These are phyloP conservation scores for Capitella teleta DNA, from an alignment of 1,140 invertebrate genomes.

Conservation along the genomic window DNA sequence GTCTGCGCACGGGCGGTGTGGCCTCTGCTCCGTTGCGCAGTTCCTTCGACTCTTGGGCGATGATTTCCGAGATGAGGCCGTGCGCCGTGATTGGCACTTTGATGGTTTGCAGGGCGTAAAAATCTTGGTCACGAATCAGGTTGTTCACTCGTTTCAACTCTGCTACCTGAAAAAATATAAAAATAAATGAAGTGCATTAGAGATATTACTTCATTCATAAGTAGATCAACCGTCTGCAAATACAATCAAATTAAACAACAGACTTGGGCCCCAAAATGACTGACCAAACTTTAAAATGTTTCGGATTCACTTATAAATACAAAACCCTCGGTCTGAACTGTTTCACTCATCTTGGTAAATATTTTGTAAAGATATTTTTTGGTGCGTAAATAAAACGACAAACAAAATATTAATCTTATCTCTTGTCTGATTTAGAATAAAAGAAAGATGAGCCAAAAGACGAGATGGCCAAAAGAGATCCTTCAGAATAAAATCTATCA, in stretches of 20 bases:
- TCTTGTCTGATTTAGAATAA: too few species aligned
- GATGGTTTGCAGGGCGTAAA: conserved; percentile 25
- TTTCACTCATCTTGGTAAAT: background rate
- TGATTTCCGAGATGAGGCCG: conserved; percentile 23
- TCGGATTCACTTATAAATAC: background rate
- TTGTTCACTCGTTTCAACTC: conserved; percentile 33
- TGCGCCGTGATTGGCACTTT: conserved; percentile 28
- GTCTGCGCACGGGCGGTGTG: background rate
- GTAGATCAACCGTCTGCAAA: background rate
- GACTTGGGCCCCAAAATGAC: background rate
- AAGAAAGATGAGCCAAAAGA: too few species aligned
- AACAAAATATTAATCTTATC: too few species aligned
- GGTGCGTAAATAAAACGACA: too few species aligned
- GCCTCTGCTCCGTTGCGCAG: background rate
- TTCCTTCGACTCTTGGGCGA: background rate
- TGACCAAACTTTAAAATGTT: background rate
- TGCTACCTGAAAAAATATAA: conserved; percentile 15
- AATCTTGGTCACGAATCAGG: conserved; percentile 31
- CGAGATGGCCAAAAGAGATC: too few species aligned
- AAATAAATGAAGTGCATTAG: background rate
- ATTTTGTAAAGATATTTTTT: too few species aligned
- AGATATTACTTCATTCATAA: background rate
- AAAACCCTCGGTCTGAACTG: background rate
- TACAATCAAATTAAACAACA: background rate
- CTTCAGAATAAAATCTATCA: too few species aligned